A percentile compares a stretch with the other conserved stretches of the same genome.
Evolutionary conservation across 2,888 invertebrate species (phyloP).

Genomic region (Dicyrtoma fusca): DNA sequence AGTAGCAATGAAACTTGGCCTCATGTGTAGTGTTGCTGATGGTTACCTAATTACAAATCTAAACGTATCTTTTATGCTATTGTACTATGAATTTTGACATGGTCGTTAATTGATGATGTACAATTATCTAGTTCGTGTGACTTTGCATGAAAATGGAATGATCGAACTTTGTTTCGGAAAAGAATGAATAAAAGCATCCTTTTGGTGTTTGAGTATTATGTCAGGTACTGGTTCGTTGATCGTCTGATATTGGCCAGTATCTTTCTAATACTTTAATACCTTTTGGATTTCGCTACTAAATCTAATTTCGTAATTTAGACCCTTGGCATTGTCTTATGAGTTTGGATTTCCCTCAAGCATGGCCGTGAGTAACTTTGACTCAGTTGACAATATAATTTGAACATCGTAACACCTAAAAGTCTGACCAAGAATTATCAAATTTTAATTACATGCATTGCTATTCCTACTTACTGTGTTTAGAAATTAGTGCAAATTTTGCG

Average conservation of each 20-base stretch:
- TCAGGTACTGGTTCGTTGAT: constrained; percentile 89
- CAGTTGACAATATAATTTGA: constrained; percentile 1
- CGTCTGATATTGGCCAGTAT: constrained; percentile 71
- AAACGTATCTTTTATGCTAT: too few relatives aligned
- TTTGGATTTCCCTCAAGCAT: neutral
- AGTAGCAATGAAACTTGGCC: too few relatives aligned
- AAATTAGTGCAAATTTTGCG: too few relatives aligned
- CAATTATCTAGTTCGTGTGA: too few relatives aligned
- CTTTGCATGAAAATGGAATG: too few relatives aligned
- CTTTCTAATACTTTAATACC: constrained; percentile 81
- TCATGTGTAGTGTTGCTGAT: too few relatives aligned
- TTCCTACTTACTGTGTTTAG: too few relatives aligned
- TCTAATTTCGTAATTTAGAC: neutral
- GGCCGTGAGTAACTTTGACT: neutral
- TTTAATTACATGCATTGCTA: too few relatives aligned
- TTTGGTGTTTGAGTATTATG: constrained; percentile 91
- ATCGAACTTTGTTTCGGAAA: too few relatives aligned
- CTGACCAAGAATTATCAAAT: neutral
- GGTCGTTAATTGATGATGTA: too few relatives aligned
- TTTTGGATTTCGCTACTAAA: constrained; percentile 41
- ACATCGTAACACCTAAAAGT: neutral
- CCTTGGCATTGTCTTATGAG: neutral
- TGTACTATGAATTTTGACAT: too few relatives aligned
- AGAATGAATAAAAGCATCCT: neutral
- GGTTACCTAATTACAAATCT: too few relatives aligned